Percentiles rank a stretch among this genome's conserved stretches.
Evolutionary conservation across 2,113 vertebrate species (phyloP).

Genomic region (Mustelus asterias): DNA sequence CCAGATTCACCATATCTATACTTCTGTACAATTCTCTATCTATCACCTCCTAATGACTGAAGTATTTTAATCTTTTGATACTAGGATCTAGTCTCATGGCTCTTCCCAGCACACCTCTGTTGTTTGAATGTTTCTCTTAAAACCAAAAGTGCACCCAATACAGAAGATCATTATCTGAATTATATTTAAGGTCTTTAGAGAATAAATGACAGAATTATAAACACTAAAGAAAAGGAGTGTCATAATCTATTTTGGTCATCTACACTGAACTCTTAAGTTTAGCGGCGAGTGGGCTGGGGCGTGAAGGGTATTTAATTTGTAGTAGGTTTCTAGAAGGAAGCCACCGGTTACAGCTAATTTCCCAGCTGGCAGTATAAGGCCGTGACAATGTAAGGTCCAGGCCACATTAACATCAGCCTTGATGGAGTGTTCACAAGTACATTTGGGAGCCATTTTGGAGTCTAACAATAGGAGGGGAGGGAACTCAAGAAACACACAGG

Average conservation of each 20-base stretch:
- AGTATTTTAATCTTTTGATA: too few species aligned
- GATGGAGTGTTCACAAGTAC: background rate
- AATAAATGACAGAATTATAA: background rate
- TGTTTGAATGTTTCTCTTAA: too few species aligned
- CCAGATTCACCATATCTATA: background rate
- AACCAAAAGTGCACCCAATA: too few species aligned
- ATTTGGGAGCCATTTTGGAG: background rate
- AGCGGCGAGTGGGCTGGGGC: background rate
- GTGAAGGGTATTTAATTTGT: background rate
- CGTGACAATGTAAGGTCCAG: background rate
- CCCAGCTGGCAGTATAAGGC: background rate
- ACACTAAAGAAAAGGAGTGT: background rate
- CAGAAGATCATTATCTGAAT: too few species aligned
- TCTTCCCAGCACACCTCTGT: too few species aligned
- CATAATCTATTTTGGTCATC: background rate
- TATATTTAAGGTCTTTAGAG: background rate
- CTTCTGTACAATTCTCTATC: background rate
- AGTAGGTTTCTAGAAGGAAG: background rate
- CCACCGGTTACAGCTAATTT: background rate
- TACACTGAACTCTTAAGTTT: background rate
- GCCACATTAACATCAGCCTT: background rate
- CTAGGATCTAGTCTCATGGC: too few species aligned
- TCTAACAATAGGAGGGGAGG: background rate
- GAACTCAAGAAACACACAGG: background rate
- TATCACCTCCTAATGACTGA: background rate